These are phyloP conservation scores for Halesus radiatus DNA, from an alignment of 1,140 invertebrate genomes.

Conservation along the genomic window DNA sequence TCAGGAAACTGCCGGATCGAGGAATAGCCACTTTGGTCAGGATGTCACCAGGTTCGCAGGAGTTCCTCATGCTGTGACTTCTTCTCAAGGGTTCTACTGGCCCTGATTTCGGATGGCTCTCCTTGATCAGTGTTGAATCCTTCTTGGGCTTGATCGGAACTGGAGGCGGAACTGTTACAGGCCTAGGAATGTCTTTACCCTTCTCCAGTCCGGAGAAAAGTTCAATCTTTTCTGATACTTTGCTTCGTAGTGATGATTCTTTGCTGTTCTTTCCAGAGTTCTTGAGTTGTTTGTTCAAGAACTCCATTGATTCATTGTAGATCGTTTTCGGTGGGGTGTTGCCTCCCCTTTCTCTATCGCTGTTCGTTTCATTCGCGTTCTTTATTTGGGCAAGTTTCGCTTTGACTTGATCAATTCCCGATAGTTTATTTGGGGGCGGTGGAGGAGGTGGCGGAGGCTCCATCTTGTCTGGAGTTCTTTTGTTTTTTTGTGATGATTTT, in stretches of 20 bases:
- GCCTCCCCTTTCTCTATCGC: slow-evolving; percentile 59
- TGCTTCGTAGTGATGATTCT: slow-evolving; percentile 67
- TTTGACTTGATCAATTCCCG: slow-evolving; percentile 71
- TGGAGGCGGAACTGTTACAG: slow-evolving; percentile 66
- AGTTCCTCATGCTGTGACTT: slow-evolving; percentile 68
- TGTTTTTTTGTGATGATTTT: slow-evolving; percentile 59
- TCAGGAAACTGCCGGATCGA: slow-evolving; percentile 85
- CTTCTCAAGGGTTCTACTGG: slow-evolving; percentile 64
- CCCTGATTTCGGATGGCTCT: slow-evolving; percentile 20
- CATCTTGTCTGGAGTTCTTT: slow-evolving; percentile 63
- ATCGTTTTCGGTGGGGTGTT: slow-evolving; percentile 65
- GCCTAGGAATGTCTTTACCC: slow-evolving; percentile 68
- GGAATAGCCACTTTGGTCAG: slow-evolving; percentile 88
- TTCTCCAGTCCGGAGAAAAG: slow-evolving; percentile 70
- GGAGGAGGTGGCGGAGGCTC: slow-evolving; percentile 59
- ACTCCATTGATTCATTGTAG: slow-evolving; percentile 61
- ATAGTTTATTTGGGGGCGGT: slow-evolving; percentile 64
- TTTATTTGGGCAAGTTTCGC: slow-evolving; percentile 70
- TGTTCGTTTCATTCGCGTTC: slow-evolving; percentile 61
- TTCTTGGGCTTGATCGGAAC: slow-evolving; percentile 65
- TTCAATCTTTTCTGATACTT: slow-evolving; percentile 70
- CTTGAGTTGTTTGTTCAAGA: slow-evolving; percentile 52
- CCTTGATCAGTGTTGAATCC: slow-evolving; percentile 37
- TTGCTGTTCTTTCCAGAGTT: slow-evolving; percentile 61
- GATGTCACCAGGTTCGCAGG: slow-evolving; percentile 77